Conservation (phyloP, 2,113 vertebrate genomes). For the Prochilodus magdalenae region DNA sequence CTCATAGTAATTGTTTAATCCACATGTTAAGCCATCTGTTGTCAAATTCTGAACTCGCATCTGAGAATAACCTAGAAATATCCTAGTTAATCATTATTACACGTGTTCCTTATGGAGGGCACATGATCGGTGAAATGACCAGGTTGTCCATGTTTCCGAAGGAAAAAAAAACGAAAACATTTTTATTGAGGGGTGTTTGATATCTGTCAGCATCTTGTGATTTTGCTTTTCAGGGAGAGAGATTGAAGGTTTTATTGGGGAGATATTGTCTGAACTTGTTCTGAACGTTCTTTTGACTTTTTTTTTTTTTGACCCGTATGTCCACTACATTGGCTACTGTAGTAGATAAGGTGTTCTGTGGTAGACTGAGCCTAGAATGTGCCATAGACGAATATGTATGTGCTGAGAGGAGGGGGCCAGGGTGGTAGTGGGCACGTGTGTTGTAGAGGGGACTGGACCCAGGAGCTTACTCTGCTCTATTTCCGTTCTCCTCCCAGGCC, state of each 20-base stretch:
- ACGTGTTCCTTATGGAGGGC: background rate
- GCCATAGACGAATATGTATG: background rate
- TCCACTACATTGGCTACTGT: background rate
- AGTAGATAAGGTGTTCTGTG: no score
- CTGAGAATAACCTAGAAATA: background rate
- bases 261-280: background rate
- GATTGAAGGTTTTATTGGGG: background rate
- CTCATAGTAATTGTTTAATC: no score
- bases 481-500: background rate
- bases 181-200: background rate
- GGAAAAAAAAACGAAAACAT: no score
- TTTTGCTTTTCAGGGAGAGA: background rate
- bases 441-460: background rate
- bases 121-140: no score
- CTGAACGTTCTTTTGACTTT: conserved; percentile 21
- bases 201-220: background rate
- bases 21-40: no score
- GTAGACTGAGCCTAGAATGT: background rate
- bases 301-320: conserved; percentile 1
- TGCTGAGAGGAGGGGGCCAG: background rate
- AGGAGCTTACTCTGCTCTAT: conserved; percentile 7
- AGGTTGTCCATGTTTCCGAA: no score
- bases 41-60: background rate
- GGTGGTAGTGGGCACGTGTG: background rate
- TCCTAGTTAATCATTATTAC: background rate